Evolutionary conservation across 2,113 vertebrate genomes (phyloP), one percentile per base, ranked within the genome.

Genomic region (Chrysochloris asiatica): DNA sequence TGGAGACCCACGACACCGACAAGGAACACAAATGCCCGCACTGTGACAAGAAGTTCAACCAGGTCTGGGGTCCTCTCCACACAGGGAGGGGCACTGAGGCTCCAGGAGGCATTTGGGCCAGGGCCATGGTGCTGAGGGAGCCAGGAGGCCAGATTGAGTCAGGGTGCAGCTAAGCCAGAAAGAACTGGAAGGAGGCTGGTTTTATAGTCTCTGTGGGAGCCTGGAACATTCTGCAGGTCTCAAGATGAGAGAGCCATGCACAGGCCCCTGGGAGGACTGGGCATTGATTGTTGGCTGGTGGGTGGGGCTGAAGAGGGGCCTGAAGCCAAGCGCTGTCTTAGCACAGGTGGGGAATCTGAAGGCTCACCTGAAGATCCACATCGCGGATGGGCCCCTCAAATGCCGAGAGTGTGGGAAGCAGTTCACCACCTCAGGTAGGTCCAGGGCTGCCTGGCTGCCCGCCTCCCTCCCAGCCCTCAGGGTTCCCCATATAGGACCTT

Each of bases 31-130:
- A 98, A 95, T 99, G 99, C 94, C 98, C 99, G 0, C 98, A 99
- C 97, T 99, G 99, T 0, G 99, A 99, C 97, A 99, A 99, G 95
- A 98, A 98, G 65, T 99, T 99, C 97, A 99, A 99, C 97, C 99
- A 99, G 99, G 99, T 99, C 94, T 17, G 97, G 21, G 4, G 41
- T 1, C 43, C 63, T 2, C 43, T 36, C 38, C 61, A n/a, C 8
- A 13, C 33, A 9, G 7, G 61, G 22, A 52, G 50, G 50, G 50
- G 50, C 50, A 52, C 50, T 16, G 50, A 52, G 54, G 54, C 54
- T 22, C 24, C 59, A 21, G 4, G 4, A 24, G 59, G 26, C 14
- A 9, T 10, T 1, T 14, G 28, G 54, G 54, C 54, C 54, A 56
- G 54, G 19, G 54, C 54, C 2, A 22, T 16, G 12, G 28, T 19